Evolutionary conservation across 2,113 vertebrate genomes (phyloP).

Genomic region (Empidonax traillii): DNA sequence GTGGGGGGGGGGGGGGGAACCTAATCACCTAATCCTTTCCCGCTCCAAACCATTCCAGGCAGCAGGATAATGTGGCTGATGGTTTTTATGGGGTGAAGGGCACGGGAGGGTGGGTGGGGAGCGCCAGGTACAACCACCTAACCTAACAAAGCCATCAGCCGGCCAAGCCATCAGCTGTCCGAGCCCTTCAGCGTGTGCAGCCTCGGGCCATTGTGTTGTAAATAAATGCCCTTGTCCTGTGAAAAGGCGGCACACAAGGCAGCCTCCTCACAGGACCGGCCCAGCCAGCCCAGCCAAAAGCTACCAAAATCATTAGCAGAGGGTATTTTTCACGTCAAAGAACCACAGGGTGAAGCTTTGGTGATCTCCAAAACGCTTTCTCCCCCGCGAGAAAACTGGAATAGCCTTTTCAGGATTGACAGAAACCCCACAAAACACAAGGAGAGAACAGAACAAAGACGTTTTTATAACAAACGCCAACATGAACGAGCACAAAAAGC

Average conservation of each 20-base stretch:
- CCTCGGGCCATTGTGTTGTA: conserved; percentile 1
- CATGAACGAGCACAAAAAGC: too few relatives aligned
- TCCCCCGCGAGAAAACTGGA: background rate
- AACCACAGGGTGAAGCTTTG: background rate
- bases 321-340: background rate
- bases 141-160: conserved; percentile 68
- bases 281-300: conserved; percentile 40
- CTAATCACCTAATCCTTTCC: background rate
- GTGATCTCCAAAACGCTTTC: background rate
- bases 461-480: too few relatives aligned
- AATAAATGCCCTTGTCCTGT: conserved; percentile 51
- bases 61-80: conserved; percentile 3
- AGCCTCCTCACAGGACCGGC: background rate
- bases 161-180: background rate
- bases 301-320: conserved; percentile 1
- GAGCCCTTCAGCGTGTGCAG: conserved; percentile 36
- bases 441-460: background rate
- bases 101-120: background rate
- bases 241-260: background rate
- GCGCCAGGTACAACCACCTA: conserved; percentile 34
- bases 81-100: background rate
- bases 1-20: conserved; percentile 1
- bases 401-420: background rate
- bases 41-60: background rate
- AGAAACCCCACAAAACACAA: background rate